A percentile compares a stretch with the other conserved stretches of the same genome.
phyloP scores from a whole-genome alignment of 2,888 invertebrate species.

The Drosophila neotestacea region DNA sequence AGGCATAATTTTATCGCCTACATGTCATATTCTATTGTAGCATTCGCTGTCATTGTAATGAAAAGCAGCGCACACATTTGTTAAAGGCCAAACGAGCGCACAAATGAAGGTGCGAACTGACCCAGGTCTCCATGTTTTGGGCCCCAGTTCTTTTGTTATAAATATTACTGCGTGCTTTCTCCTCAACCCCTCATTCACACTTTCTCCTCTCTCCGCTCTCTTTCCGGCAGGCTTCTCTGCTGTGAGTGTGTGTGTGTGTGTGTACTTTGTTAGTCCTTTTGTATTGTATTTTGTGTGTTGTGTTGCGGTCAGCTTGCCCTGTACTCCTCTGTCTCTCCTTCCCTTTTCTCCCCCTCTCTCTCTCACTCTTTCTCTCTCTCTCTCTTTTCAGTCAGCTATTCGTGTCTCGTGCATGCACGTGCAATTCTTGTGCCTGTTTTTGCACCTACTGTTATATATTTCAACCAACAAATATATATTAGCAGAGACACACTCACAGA shows the following conservation, averaged over 20 bases:
- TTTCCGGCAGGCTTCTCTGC: not conserved
- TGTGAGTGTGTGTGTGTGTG: constrained; percentile 8
- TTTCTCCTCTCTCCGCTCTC: not conserved
- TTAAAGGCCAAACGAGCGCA: constrained; percentile 71
- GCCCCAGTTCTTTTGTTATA: constrained; percentile 57
- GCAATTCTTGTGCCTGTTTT: constrained; percentile 74
- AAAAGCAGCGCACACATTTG: constrained; percentile 72
- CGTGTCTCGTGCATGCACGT: constrained; percentile 55
- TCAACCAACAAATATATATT: constrained; percentile 68
- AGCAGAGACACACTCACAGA: constrained; percentile 31
- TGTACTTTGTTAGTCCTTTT: constrained; percentile 45
- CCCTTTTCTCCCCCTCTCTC: not conserved
- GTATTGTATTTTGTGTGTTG: constrained; percentile 43
- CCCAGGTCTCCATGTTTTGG: constrained; percentile 44
- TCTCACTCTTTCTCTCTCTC: not conserved
- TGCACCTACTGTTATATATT: constrained; percentile 63
- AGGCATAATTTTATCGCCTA: constrained; percentile 79
- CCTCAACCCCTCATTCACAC: not conserved
- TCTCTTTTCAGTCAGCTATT: constrained; percentile 4
- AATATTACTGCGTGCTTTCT: constrained; percentile 50
- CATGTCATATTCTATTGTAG: constrained; percentile 82
- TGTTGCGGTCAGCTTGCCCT: constrained; percentile 70
- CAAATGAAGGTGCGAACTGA: constrained; percentile 78
- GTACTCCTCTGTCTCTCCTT: constrained; percentile 6
- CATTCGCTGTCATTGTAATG: constrained; percentile 76